Evolutionary conservation across 2,797 vertebrate genomes (phyloP).

Genomic region (Okamejei kenojei): DNA sequence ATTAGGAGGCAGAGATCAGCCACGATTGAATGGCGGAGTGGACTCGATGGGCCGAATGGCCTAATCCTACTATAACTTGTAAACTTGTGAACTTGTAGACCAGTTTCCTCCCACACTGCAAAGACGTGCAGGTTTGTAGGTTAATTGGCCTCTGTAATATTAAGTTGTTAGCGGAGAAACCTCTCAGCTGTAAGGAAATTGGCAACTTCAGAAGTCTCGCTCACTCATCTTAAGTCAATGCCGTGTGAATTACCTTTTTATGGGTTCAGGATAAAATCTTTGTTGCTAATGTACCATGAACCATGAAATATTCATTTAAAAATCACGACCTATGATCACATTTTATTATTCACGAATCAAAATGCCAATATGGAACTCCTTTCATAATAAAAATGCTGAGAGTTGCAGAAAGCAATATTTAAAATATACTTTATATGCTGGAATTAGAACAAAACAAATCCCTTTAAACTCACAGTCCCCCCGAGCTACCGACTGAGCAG

Average conservation of each 20-base stretch:
- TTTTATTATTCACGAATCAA: background rate
- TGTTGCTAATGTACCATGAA: background rate
- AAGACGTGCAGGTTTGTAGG: too few relatives aligned
- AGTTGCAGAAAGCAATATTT: background rate
- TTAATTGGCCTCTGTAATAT: too few relatives aligned
- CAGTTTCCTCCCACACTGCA: too few relatives aligned
- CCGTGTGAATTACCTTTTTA: background rate
- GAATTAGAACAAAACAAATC: background rate
- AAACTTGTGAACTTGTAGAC: too few relatives aligned
- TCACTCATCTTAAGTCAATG: background rate
- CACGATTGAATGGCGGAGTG: too few relatives aligned
- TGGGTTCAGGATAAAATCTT: background rate
- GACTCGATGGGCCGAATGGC: too few relatives aligned
- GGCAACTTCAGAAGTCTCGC: background rate
- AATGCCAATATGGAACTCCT: background rate
- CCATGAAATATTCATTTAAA: conserved; percentile 7
- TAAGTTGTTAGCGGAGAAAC: too few relatives aligned
- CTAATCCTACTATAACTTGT: too few relatives aligned
- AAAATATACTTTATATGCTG: background rate
- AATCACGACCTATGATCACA: background rate
- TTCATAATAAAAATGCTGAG: background rate
- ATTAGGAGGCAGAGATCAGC: too few relatives aligned
- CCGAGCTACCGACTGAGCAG: background rate
- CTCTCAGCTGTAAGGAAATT: background rate
- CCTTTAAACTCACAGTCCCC: background rate